A percentile compares a stretch with the other conserved stretches of the same genome.
Conservation (phyloP, 2,113 vertebrate species). For the Cairina moschata region DNA sequence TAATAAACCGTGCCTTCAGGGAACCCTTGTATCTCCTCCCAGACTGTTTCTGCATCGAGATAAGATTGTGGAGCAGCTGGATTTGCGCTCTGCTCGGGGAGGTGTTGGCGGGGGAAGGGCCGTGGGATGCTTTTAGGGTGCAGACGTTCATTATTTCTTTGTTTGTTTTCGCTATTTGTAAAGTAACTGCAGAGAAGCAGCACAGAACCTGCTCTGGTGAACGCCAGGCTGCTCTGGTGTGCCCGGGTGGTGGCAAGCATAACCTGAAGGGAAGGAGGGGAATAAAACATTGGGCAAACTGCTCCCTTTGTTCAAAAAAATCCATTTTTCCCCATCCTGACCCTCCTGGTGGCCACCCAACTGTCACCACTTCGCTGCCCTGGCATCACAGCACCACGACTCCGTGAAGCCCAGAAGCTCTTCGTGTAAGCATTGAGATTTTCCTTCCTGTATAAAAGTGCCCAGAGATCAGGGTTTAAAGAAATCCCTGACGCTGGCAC, state of each 20-base stretch:
- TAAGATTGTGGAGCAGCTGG: conserved; percentile 43
- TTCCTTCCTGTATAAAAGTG: neutral
- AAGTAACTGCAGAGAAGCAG: neutral
- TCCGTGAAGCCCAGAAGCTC: neutral
- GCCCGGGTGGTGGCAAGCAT: fast-evolving
- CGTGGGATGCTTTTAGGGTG: neutral
- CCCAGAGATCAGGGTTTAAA: neutral
- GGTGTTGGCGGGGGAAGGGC: neutral
- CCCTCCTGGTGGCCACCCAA: neutral
- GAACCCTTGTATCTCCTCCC: conserved; percentile 30
- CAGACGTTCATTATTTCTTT: neutral
- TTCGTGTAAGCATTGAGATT: neutral
- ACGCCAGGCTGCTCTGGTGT: neutral
- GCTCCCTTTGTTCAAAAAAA: neutral
- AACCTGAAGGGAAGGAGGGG: neutral
- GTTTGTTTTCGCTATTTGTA: neutral
- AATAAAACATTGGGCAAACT: neutral
- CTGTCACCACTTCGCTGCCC: fast-evolving
- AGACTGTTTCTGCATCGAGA: neutral
- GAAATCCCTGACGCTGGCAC: neutral
- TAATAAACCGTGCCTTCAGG: conserved; percentile 38
- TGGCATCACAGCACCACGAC: too few species aligned
- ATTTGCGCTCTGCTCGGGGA: neutral
- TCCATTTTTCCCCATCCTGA: neutral
- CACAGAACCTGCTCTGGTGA: neutral